Evolutionary conservation across 2,888 invertebrate species (phyloP).

Genomic region (Schizaphis graminum): DNA sequence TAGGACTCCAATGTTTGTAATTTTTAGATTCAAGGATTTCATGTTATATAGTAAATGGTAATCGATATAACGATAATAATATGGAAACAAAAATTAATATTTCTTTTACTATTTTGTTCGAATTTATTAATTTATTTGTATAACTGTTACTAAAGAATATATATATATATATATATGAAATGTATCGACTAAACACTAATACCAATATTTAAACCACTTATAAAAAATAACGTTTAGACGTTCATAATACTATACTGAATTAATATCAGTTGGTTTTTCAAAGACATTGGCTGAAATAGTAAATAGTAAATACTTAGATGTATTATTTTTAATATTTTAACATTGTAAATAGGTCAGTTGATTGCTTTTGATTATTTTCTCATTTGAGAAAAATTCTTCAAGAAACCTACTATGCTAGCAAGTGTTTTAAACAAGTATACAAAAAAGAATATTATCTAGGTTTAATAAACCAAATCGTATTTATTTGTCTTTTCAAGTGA

Average conservation of each 20-base stretch:
- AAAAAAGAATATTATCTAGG: neutral
- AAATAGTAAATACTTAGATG: neutral
- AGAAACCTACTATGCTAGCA: neutral
- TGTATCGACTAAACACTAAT: neutral
- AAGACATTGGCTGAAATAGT: neutral
- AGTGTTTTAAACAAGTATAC: constrained; percentile 16
- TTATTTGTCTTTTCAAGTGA: neutral
- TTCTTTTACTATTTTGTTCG: neutral
- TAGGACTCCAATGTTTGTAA: neutral
- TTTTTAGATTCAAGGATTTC: neutral
- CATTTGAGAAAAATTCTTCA: neutral
- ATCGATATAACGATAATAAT: neutral
- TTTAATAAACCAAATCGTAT: constrained; percentile 4
- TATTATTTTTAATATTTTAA: constrained; percentile 12
- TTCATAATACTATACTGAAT: neutral
- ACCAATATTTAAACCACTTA: neutral
- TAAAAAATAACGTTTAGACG: neutral
- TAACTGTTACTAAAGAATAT: neutral
- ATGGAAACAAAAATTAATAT: neutral
- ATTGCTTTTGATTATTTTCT: constrained; percentile 25
- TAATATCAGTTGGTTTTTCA: neutral
- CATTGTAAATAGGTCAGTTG: neutral
- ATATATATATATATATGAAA: neutral
- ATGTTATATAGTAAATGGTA: neutral
- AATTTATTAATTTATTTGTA: neutral